Conservation (phyloP, 1,140 invertebrate species). For the Bombus terrestris region DNA sequence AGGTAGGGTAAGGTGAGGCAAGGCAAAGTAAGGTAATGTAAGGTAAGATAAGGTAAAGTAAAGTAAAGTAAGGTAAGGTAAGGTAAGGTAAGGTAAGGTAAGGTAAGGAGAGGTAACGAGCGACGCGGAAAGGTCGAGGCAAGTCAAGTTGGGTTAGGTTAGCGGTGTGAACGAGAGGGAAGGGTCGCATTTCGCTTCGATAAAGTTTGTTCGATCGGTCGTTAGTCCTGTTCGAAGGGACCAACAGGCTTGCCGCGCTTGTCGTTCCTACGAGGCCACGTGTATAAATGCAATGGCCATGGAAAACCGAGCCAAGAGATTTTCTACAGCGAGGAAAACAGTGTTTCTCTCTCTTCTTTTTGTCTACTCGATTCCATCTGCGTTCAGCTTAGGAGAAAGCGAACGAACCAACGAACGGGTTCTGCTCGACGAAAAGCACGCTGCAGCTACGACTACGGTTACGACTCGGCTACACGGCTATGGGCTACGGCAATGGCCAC, state of each 20-base stretch:
- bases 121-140: conserved; percentile 55
- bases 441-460: not conserved
- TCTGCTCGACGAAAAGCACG: conserved; percentile 50
- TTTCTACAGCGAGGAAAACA: not conserved
- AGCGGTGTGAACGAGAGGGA: conserved; percentile 65
- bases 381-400: not conserved
- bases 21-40: conserved; percentile 1
- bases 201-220: conserved; percentile 78
- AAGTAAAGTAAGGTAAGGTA: not conserved
- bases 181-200: conserved; percentile 73
- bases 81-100: not conserved
- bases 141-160: conserved; percentile 71
- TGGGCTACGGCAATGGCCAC: conserved; percentile 52
- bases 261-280: not conserved
- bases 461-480: not conserved
- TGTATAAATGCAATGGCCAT: not conserved
- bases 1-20: not conserved
- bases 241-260: not conserved
- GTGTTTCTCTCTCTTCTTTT: not conserved
- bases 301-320: not conserved
- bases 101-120: conserved; percentile 27
- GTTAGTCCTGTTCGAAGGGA: conserved; percentile 64
- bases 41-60: not conserved
- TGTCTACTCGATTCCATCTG: too few species aligned
- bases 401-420: not conserved